Percentiles rank a stretch among this genome's conserved stretches.
Conservation (phyloP, 2,113 vertebrate species). For the Larimichthys crocea region DNA sequence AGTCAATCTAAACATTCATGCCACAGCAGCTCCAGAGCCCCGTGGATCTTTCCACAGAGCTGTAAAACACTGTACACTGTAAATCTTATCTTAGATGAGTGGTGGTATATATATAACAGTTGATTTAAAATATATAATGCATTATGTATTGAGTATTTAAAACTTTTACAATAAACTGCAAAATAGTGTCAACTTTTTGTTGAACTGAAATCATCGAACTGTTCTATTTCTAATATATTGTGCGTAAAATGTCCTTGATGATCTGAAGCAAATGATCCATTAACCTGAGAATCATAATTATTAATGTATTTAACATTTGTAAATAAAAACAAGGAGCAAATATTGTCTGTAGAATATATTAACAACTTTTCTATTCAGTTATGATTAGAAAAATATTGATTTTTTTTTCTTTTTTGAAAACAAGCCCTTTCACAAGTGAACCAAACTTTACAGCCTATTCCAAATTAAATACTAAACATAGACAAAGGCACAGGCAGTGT, state of each 20-base stretch:
- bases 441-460: neutral
- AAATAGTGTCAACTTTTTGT: neutral
- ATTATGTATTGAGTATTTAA: neutral
- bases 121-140: neutral
- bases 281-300: too few relatives aligned
- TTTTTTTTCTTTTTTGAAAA: too few relatives aligned
- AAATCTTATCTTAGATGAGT: neutral
- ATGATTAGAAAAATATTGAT: neutral
- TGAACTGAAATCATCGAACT: neutral
- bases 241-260: too few relatives aligned
- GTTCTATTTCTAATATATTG: too few relatives aligned
- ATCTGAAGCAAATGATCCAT: too few relatives aligned
- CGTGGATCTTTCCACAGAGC: neutral
- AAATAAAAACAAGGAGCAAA: too few relatives aligned
- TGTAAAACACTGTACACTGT: neutral
- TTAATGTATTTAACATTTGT: too few relatives aligned
- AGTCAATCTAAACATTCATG: conserved; percentile 17
- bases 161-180: too few relatives aligned
- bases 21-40: conserved; percentile 12
- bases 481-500: conserved; percentile 17
- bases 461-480: neutral
- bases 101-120: neutral
- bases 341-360: neutral
- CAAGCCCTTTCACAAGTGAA: neutral
- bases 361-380: neutral